phyloP scores from a whole-genome alignment of 1,140 invertebrate species.

The Drosophila quadrilineata region DNA sequence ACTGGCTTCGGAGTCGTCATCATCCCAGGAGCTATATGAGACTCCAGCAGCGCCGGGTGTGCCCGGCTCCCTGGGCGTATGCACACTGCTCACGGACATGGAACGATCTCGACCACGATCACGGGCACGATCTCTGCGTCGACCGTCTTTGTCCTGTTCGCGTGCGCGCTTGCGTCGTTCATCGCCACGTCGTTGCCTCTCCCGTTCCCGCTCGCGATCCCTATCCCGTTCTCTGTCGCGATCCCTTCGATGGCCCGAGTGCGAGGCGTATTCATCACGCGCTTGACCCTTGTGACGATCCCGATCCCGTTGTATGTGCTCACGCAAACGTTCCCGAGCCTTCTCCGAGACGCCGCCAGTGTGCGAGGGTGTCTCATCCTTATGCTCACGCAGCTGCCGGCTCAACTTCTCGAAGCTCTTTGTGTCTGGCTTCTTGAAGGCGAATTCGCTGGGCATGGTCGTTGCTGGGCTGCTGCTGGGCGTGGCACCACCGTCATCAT shows the following conservation, averaged over 20 bases:
- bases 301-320: conserved; percentile 82
- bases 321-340: conserved; percentile 87
- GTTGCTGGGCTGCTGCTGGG: conserved; percentile 36
- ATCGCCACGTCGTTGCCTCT: conserved; percentile 32
- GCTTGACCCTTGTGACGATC: conserved; percentile 46
- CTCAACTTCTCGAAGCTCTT: conserved; percentile 82
- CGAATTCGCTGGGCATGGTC: conserved; percentile 64
- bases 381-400: conserved; percentile 88
- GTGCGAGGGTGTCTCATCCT: conserved; percentile 95
- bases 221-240: conserved; percentile 32
- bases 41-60: conserved; percentile 84
- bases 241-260: conserved; percentile 10
- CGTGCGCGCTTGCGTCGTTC: conserved; percentile 26
- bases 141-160: conserved; percentile 34
- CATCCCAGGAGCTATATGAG: conserved; percentile 89
- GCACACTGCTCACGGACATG: conserved; percentile 84
- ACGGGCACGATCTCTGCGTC: conserved; percentile 37
- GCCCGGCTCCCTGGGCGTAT: conserved; percentile 88
- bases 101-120: conserved; percentile 48
- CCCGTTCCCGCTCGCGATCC: conserved; percentile 39
- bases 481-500: conserved; percentile 82
- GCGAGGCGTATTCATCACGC: conserved; percentile 19
- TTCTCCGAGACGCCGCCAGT: conserved; percentile 94
- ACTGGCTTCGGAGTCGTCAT: conserved; percentile 85
- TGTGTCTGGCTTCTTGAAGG: conserved; percentile 68